Percentiles rank a stretch among this genome's conserved stretches.
Evolutionary conservation across 2,113 vertebrate species (phyloP).

Genomic region (Percina caprodes): DNA sequence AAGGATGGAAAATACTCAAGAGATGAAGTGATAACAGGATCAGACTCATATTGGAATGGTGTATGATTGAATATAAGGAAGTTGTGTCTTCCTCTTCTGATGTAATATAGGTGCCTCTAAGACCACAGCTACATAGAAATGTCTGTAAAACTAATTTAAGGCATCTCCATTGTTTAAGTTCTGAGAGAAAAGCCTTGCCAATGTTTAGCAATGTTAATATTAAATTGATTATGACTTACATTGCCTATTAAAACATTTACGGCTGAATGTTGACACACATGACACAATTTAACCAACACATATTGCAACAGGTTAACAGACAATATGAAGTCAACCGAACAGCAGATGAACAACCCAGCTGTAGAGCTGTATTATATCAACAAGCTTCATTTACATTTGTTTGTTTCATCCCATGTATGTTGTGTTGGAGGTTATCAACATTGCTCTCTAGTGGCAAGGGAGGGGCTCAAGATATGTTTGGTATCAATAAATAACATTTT

Average conservation of each 20-base stretch:
- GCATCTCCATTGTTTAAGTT: conserved; percentile 14
- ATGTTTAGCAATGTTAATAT: background rate
- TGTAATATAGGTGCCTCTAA: conserved; percentile 1
- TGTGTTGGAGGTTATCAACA: too few relatives aligned
- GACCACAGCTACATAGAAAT: conserved; percentile 10
- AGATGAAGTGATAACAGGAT: background rate
- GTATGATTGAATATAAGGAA: conserved; percentile 1
- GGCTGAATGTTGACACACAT: background rate
- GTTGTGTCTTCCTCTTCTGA: background rate
- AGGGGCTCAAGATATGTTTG: too few relatives aligned
- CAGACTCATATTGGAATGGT: conserved; percentile 6
- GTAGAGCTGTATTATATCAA: background rate
- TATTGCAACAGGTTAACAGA: conserved; percentile 27
- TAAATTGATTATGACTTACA: conserved; percentile 11
- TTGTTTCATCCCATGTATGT: too few relatives aligned
- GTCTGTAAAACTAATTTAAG: conserved; percentile 26
- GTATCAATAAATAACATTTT: too few relatives aligned
- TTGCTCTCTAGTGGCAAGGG: too few relatives aligned
- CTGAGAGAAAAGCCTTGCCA: background rate
- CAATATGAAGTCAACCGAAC: conserved; percentile 3
- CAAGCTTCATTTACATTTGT: too few relatives aligned
- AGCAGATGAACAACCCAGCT: background rate
- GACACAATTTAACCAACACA: background rate
- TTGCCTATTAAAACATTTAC: conserved; percentile 12
- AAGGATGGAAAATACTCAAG: background rate